phyloP scores from a whole-genome alignment of 1,140 invertebrate species.

The Limonius californicus region DNA sequence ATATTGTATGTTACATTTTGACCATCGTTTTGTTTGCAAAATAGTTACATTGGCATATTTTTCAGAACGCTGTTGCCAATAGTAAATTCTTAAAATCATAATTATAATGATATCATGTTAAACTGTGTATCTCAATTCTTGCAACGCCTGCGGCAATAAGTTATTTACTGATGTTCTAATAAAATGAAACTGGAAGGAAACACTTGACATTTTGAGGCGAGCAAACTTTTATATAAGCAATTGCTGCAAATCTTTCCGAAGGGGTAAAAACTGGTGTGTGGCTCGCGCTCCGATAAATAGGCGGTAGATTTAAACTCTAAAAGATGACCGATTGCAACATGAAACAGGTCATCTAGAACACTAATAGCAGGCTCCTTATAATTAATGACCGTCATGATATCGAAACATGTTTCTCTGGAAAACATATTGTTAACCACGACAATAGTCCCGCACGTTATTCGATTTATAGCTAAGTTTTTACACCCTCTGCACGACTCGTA shows the following conservation, averaged over 20 bases:
- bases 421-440: conserved; percentile 9
- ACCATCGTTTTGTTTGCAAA: no score
- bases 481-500: not conserved
- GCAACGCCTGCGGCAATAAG: no score
- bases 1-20: no score
- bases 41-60: no score
- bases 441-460: conserved; percentile 4
- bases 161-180: no score
- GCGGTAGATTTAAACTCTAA: conserved; percentile 6
- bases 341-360: conserved; percentile 17
- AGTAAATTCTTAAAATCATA: no score
- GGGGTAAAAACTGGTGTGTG: not conserved
- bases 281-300: not conserved
- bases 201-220: no score
- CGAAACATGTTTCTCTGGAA: conserved; percentile 4
- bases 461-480: conserved; percentile 10
- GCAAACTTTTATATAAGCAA: no score
- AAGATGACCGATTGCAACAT: conserved; percentile 14
- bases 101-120: no score
- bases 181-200: no score
- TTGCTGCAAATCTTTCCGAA: not conserved
- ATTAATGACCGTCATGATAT: conserved; percentile 16
- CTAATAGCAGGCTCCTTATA: conserved; percentile 12
- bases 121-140: no score
- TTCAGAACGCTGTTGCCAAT: no score